phyloP scores from a whole-genome alignment of 2,113 vertebrate genomes.

The Nibea albiflora region DNA sequence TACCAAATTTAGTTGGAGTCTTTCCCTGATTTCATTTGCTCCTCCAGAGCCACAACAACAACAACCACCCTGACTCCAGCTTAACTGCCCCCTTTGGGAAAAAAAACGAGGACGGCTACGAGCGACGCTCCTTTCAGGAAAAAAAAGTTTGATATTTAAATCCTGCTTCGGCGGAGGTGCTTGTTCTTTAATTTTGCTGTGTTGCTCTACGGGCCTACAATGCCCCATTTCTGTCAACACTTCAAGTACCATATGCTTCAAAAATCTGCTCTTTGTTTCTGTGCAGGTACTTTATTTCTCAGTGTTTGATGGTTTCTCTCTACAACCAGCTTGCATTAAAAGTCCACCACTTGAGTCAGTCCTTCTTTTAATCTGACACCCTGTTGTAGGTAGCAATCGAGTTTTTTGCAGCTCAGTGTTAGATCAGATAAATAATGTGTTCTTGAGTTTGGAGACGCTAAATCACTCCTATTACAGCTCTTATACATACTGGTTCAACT shows the following conservation, averaged over 20 bases:
- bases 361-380: background rate
- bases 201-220: background rate
- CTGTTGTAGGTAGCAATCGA: background rate
- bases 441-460: background rate
- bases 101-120: background rate
- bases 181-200: conserved; percentile 23
- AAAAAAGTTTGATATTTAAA: conserved; percentile 36
- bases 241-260: conserved; percentile 10
- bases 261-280: conserved; percentile 17
- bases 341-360: background rate
- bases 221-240: conserved; percentile 21
- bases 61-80: conserved; percentile 24
- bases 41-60: conserved; percentile 19
- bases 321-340: background rate
- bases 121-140: background rate
- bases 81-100: conserved; percentile 1
- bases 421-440: background rate
- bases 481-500: background rate
- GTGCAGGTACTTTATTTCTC: conserved; percentile 1
- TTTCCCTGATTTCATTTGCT: conserved; percentile 6
- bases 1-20: conserved; percentile 24
- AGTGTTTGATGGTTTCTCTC: background rate
- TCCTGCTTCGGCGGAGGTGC: background rate
- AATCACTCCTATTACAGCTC: background rate
- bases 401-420: background rate